Evolutionary conservation across 1,140 invertebrate genomes (phyloP).

Genomic region (Diorhabda carinulata): DNA sequence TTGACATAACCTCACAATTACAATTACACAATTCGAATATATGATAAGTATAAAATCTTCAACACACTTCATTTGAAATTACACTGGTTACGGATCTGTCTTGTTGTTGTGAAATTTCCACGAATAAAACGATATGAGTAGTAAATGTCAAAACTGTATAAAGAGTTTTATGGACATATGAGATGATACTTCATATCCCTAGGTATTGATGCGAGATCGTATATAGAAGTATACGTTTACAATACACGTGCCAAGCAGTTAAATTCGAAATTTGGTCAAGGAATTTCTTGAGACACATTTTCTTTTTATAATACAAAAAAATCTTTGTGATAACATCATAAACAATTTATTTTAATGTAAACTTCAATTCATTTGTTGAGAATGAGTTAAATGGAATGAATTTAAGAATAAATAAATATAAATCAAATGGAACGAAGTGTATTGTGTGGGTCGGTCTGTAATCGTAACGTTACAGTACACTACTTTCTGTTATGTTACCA

Average conservation of each 20-base stretch:
- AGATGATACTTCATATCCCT: constrained; percentile 33
- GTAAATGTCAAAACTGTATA: constrained; percentile 36
- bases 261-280: not conserved
- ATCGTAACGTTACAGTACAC: not conserved
- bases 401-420: too few species aligned
- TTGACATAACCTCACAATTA: too few species aligned
- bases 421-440: too few species aligned
- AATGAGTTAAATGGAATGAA: too few species aligned
- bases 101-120: constrained; percentile 27
- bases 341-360: too few species aligned
- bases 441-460: too few species aligned
- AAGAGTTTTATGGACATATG: constrained; percentile 37
- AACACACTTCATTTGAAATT: too few species aligned
- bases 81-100: too few species aligned
- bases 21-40: too few species aligned
- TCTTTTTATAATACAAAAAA: not conserved
- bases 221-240: not conserved
- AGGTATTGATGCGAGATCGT: constrained; percentile 22
- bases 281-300: not conserved
- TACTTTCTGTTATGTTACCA: not conserved
- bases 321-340: too few species aligned
- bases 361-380: too few species aligned
- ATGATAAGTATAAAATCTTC: too few species aligned
- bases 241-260: not conserved
- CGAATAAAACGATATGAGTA: constrained; percentile 36